Evolutionary conservation across 2,797 vertebrate genomes (phyloP), one percentile per base, ranked within the genome.

Genomic region (Hydrolagus colliei): DNA sequence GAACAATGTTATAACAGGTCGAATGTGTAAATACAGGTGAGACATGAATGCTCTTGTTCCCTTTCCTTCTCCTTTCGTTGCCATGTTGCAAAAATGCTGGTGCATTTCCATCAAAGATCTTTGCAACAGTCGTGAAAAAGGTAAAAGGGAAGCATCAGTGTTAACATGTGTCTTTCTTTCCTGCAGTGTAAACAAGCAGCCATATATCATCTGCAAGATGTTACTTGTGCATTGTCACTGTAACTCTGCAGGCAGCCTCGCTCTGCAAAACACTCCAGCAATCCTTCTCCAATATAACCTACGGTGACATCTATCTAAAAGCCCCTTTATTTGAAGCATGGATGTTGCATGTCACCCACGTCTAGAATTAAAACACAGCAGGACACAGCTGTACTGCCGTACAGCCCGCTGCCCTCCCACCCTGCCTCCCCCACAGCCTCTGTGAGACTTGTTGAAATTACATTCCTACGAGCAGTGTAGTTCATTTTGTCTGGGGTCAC

Each of bases 331-430:
- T 80, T 80, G 78, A 80, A 80, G 78, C 27, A 63, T 61, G 18
- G 61, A 80, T 65, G 32, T 63, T 13, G 9, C 9, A 63, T 32
- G 22, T 80, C 62, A 18, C 62, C 78, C 22, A 80, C 62, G 18
- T 65, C 78, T 61, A 80, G 78, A 80, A 80, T 65, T 80, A 63
- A 80, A 65, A 65, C 78, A 80, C 62, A 67, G 78, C 59, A 79
- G 77, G 20, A 27, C 62, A 63, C 59, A 41, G 22, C 61, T 79
- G 6, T 52, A 52, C 41, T 52, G 41, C 27, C 27, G 1, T 27
- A 27, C 41, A 52, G 41, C 41, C 11, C 9, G 12, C 61, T 62
- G 59, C 27, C n/a, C 63, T 62, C 77, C 61, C 61, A 20, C 61
- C n/a, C 63, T 62, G 59, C 61, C 61, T 63, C 61, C 61, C 77